Percentiles rank a stretch among this genome's conserved stretches.
Evolutionary conservation across 2,797 vertebrate species (phyloP).

Genomic region (Pangasius djambal): DNA sequence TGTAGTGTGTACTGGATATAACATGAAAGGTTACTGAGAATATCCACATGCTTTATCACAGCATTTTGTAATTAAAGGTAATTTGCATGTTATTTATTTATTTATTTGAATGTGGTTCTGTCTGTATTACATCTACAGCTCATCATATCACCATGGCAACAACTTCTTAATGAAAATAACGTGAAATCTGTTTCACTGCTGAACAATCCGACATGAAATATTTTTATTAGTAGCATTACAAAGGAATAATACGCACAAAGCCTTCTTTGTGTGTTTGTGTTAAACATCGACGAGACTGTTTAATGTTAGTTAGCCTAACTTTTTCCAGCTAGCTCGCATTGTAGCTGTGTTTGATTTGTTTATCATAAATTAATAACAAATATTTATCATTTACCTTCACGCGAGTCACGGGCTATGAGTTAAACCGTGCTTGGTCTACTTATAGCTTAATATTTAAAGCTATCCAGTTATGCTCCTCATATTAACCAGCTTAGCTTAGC

Average conservation of each 20-base stretch:
- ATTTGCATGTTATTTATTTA: neutral
- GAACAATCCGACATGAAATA: neutral
- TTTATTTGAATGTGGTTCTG: neutral
- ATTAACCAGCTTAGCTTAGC: neutral
- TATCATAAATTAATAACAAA: neutral
- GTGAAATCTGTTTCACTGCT: neutral
- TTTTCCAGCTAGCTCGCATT: neutral
- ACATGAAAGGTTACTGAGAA: neutral
- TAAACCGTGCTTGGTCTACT: neutral
- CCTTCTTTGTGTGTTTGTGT: neutral
- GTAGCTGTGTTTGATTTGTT: neutral
- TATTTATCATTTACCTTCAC: neutral
- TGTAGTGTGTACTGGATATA: neutral
- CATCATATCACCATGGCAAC: slow-evolving; percentile 13
- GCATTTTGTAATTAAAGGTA: neutral
- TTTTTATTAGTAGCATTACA: neutral
- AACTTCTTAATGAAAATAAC: neutral
- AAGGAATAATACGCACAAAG: neutral
- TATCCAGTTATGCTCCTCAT: neutral
- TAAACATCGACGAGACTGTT: neutral
- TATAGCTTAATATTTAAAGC: neutral
- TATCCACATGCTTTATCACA: neutral
- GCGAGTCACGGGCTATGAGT: too few species aligned
- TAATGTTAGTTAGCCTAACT: neutral
- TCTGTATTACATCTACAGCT: neutral